Base-by-base conservation (phyloP, 1,140 invertebrate species). In the Orchestia grillus region DNA sequence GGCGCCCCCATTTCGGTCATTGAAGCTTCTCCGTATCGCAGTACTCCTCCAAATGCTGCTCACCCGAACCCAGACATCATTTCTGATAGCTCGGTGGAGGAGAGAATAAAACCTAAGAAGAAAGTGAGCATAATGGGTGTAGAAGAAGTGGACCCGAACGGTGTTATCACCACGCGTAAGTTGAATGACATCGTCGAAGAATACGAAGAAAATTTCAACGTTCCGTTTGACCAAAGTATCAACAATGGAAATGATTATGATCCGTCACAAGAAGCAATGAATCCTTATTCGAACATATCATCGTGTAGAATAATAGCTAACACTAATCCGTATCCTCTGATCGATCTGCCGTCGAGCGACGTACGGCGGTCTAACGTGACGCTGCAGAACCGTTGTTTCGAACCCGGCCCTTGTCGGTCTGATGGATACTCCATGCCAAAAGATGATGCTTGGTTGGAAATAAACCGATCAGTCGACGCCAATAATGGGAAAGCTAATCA, bases 1-100 rank as follows among this genome's bases (percentile, higher is more conserved):
- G 96, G 96, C 44, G 95, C 96, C 8, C 96, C 96, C 19, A 97
- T 97, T 47, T 97, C 96, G 90, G 96, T 97, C n/a, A 97, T 97
- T 47, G 96, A 96, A 77, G 96, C 96, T 11, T 96, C 96, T 47
- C 96, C 96, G 3, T 97, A 96, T 95, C 96, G 96, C 41, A 96
- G 96, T 87, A 96, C 96, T 87, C 96, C 96, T 19, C 44, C 96
- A 0, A 92, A 90, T 42, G 96, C 96, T 77, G 88, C 96, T 19
- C 96, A 97, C 40, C 96, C 96, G 4, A 97, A 97, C 87, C 96
- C 96, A 23, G 96, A 97, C 62, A 53, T 97, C 6, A 97, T 97
- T 95, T 95, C 96, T 36, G 96, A 97, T 92, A 96, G 96, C 41
- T 94, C 92, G 36, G 96, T 96, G 0, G 96, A 97, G 77, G 96